Evolutionary conservation across 2,113 vertebrate species (phyloP), one percentile per base, ranked within the genome.

Genomic region (Ellobius talpinus): DNA sequence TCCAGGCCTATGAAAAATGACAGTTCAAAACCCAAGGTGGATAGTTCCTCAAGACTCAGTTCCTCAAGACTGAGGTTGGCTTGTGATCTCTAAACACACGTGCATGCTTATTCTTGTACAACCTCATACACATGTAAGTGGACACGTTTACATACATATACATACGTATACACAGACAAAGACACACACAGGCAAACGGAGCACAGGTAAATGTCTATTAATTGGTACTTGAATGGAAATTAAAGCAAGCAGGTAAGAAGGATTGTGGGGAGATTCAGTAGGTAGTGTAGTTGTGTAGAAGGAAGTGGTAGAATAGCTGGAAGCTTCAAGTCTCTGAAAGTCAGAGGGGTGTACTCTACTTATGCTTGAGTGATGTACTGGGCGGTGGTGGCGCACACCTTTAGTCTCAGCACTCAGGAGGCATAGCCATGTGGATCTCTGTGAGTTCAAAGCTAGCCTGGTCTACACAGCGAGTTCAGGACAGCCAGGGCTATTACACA

Each of bases 191-290:
- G 12, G 14, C 36, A 63, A 10, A 58, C 1, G 31, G 47, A 19
- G 3, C 77, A 82, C 29, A 68, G 33, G 17, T 42, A 89, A 47
- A 10, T 84, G 29, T 11, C 16, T 85, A 8, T 96, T 95, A 55
- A 72, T 96, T 74, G 93, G 39, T 45, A 47, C 89, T 90, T 93
- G 68, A 91, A 6, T 70, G 19, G 86, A 94, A 97, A 90, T 95
- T 26, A 55, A 94, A 95, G 52, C 10, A 85, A 96, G n/a, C 50
- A 24, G 36, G 58, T 70, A 52, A 88, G 29, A 91, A 63, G 2
- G 7, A 86, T 39, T 24, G 8, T 7, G 36, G 33, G n/a, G 12
- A 33, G 36, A 63, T 91, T 79, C 2, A 61, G 1, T 55, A 68
- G 52, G 1, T 63, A 68, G 16, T 31, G 10, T 63, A 4, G 66